Conservation (phyloP, 2,113 vertebrate genomes). For the Lycocorax pyrrhopterus region DNA sequence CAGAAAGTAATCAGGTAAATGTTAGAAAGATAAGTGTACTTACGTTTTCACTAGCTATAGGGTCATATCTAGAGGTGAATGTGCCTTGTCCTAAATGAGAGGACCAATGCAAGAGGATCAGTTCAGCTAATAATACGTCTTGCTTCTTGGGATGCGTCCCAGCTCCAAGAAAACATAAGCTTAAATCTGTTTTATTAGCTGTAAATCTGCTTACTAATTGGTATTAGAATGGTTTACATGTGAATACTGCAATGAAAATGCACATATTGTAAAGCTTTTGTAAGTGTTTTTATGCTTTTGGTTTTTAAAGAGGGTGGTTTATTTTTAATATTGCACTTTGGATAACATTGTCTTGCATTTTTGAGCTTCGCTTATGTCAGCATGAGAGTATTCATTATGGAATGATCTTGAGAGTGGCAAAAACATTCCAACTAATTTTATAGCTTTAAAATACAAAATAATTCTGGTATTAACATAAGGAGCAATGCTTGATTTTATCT, state of each 20-base stretch:
- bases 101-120: neutral
- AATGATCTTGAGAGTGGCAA: neutral
- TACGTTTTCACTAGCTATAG: neutral
- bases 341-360: neutral
- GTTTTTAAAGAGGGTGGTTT: neutral
- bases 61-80: neutral
- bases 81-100: neutral
- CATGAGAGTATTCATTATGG: neutral
- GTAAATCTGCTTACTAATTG: conserved; percentile 35
- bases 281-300: neutral
- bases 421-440: neutral
- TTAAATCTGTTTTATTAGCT: conserved; percentile 25
- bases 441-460: neutral
- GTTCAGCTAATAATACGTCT: neutral
- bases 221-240: neutral
- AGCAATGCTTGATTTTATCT: neutral
- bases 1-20: neutral
- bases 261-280: neutral
- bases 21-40: neutral
- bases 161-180: neutral
- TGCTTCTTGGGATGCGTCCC: conserved; percentile 1
- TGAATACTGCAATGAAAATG: neutral
- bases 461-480: neutral
- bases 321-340: neutral
- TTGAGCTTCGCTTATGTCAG: neutral